Conservation (phyloP, 2,113 vertebrate species). For the Orthonyx spaldingii region DNA sequence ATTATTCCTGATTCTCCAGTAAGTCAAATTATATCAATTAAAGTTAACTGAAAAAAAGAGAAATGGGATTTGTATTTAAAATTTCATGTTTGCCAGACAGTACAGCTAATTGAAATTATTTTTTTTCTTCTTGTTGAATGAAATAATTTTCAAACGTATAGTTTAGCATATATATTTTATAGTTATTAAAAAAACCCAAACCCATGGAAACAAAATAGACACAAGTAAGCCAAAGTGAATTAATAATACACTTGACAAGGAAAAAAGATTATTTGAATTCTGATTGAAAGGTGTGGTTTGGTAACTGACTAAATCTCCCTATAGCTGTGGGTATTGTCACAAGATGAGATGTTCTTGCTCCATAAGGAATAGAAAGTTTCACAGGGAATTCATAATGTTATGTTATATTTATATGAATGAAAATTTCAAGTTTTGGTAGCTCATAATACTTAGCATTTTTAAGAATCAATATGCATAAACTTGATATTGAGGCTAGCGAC, state of each 20-base stretch:
- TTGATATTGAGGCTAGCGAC: not conserved
- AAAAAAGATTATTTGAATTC: not conserved
- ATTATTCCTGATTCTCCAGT: not conserved
- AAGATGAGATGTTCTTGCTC: not conserved
- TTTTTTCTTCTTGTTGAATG: not conserved
- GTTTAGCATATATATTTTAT: not conserved
- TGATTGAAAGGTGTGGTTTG: not conserved
- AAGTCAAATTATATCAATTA: not conserved
- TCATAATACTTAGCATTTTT: not conserved
- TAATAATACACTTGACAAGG: not conserved
- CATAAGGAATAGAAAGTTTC: not conserved
- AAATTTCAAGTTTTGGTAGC: not conserved
- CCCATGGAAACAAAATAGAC: not conserved
- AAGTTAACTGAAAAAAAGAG: not conserved
- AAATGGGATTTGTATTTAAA: not conserved
- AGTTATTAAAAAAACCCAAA: fast-evolving
- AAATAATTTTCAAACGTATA: not conserved
- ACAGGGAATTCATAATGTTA: not conserved
- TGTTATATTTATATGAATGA: not conserved
- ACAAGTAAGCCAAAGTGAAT: not conserved
- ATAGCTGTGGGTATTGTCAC: not conserved
- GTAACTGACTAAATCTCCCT: not conserved
- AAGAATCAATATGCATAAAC: not conserved
- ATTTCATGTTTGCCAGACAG: not conserved
- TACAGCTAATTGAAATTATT: not conserved